Conservation (phyloP, 2,888 invertebrate genomes). For the Sinhomidia bicolor region DNA sequence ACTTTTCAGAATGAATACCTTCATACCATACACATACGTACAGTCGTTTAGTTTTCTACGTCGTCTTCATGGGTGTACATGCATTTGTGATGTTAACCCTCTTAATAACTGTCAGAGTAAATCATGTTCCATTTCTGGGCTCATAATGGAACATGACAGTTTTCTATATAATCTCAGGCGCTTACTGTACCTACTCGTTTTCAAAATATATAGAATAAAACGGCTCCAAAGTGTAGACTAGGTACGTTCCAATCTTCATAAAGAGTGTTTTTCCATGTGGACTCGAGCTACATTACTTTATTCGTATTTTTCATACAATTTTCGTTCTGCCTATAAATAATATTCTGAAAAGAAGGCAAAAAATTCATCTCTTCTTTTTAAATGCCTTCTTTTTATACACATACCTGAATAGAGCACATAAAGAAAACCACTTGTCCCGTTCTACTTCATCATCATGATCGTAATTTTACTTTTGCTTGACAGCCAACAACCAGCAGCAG, state of each 20-base stretch:
- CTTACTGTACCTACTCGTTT: neutral
- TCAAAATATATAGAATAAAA: neutral
- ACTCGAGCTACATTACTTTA: neutral
- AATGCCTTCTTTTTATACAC: neutral
- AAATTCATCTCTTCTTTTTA: neutral
- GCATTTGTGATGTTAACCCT: constrained; percentile 48
- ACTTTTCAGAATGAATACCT: neutral
- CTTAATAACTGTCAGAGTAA: constrained; percentile 74
- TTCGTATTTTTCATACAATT: neutral
- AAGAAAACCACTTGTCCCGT: constrained; percentile 3
- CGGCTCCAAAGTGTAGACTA: neutral
- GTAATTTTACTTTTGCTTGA: constrained; percentile 31
- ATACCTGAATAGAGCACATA: neutral
- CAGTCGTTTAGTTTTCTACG: neutral
- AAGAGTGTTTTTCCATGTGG: neutral
- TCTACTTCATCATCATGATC: neutral
- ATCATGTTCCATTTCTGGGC: constrained; percentile 56
- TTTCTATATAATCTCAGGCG: constrained; percentile 47
- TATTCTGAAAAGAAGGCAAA: neutral
- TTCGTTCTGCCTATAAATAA: neutral
- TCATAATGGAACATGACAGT: constrained; percentile 68
- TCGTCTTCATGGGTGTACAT: neutral
- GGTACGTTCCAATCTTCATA: neutral
- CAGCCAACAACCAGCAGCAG: neutral
- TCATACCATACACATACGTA: neutral